A percentile compares a stretch with the other conserved stretches of the same genome.
These are phyloP conservation scores for Chrysotoxum bicinctum DNA, from an alignment of 2,888 invertebrate species.

Conservation along the genomic window DNA sequence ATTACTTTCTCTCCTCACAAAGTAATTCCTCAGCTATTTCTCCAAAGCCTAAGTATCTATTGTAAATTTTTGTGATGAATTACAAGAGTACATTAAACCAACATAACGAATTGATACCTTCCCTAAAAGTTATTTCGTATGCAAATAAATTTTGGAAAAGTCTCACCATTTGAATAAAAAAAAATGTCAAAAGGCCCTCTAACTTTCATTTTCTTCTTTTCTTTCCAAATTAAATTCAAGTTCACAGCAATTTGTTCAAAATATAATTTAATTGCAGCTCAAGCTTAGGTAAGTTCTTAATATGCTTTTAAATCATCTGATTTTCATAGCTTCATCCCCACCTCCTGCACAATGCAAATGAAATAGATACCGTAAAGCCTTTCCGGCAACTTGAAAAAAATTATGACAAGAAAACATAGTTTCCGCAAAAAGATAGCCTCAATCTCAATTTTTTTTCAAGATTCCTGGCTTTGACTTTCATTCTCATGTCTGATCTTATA, in stretches of 20 bases:
- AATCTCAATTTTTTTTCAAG: not conserved
- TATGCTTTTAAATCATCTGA: not conserved
- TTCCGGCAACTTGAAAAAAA: not conserved
- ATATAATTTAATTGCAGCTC: not conserved
- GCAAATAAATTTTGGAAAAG: not conserved
- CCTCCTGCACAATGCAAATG: not conserved
- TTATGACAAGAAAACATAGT: conserved; percentile 16
- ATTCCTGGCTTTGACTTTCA: conserved; percentile 54
- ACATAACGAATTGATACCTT: not conserved
- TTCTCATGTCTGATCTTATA: conserved; percentile 40
- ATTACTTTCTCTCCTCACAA: too few species aligned
- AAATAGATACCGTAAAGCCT: not conserved
- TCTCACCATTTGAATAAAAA: not conserved
- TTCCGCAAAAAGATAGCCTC: not conserved
- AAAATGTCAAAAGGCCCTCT: not conserved
- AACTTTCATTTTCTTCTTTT: conserved; percentile 8
- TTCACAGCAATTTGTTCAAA: conserved; percentile 2
- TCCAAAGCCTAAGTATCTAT: not conserved
- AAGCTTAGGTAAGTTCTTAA: not conserved
- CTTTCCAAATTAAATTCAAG: not conserved
- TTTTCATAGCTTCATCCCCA: not conserved
- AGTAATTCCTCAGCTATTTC: not conserved
- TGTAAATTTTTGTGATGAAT: not conserved
- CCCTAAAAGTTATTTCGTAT: not conserved
- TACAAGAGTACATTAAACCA: not conserved